Conservation (phyloP, 2,113 vertebrate species). For the Pelecanus crispus region DNA sequence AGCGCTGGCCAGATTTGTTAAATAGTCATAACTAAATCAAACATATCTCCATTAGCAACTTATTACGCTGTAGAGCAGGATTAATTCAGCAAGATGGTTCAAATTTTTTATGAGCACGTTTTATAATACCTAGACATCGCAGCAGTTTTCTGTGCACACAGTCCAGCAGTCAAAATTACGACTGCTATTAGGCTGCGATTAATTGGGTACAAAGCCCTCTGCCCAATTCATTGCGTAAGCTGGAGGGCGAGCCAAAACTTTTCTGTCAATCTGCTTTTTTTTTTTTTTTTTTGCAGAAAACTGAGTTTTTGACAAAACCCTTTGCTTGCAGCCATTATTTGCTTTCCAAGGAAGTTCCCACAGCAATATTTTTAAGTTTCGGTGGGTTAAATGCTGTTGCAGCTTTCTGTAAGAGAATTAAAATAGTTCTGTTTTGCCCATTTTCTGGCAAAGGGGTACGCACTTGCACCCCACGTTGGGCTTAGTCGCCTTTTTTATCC, state of each 20-base stretch:
- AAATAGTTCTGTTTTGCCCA: background rate
- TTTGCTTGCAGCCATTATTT: background rate
- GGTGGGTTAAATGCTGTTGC: background rate
- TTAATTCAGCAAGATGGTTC: background rate
- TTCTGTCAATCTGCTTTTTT: background rate
- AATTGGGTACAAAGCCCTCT: background rate
- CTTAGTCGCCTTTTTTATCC: background rate
- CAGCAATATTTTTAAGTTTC: background rate
- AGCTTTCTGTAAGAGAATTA: background rate
- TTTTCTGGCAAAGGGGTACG: background rate
- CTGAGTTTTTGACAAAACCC: background rate
- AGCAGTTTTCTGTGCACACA: background rate
- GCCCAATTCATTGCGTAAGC: background rate
- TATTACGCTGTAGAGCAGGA: background rate
- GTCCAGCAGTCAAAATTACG: background rate
- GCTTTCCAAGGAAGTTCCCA: background rate
- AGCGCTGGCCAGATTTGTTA: background rate
- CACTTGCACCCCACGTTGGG: accelerated
- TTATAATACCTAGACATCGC: background rate
- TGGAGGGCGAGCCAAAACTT: background rate
- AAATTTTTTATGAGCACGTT: background rate
- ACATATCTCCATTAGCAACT: background rate
- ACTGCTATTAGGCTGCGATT: background rate
- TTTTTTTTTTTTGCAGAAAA: background rate
- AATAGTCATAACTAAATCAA: background rate